Evolutionary conservation across 2,113 vertebrate species (phyloP), one percentile per base, ranked within the genome.

Genomic region (Nerophis lumbriciformis): DNA sequence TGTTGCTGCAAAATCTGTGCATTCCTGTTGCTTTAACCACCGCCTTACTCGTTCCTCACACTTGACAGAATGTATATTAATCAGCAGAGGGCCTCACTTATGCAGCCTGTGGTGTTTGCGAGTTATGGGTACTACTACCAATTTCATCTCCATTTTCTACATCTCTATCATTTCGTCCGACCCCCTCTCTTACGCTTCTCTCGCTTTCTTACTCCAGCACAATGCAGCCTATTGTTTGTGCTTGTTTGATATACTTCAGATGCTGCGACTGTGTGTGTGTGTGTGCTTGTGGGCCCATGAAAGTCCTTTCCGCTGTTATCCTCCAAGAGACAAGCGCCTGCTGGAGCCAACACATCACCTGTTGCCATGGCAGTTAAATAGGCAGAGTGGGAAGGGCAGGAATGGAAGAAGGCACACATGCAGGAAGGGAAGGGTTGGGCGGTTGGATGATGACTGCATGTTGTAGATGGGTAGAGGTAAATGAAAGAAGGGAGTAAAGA

Each of bases 291-390:
- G 15, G 9, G 49, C 59, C 37, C 59, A 72, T 42, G 13, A 56
- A 59, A 50, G 38, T 44, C 48, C 52, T 50, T 39, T 51, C 6
- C 58, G 36, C 39, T 19, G 52, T 69, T 78, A 67, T 82, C 54
- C 66, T 75, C 61, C 48, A 53, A 65, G 50, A 78, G 70, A 66
- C 55, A 39, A 47, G 65, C 66, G 66, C 66, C 59, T 80, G 59
- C 65, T 71, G 80, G 72, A 78, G 77, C 68, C 54, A 64, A 52
- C 74, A 77, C 80, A 87, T 87, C 81, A 87, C 83, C 85, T 86
- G 85, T 88, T 88, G 78, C 83, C 81, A 88, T 85, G 83, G 87
- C 59, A 88, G 83, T 81, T 87, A 88, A 88, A 86, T 85, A 85
- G 83, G 66, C 72, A 68, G 68, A 63, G 65, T 83, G 70, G 69